Conservation (phyloP, 1,140 invertebrate species). For the Heterodera schachtii region DNA sequence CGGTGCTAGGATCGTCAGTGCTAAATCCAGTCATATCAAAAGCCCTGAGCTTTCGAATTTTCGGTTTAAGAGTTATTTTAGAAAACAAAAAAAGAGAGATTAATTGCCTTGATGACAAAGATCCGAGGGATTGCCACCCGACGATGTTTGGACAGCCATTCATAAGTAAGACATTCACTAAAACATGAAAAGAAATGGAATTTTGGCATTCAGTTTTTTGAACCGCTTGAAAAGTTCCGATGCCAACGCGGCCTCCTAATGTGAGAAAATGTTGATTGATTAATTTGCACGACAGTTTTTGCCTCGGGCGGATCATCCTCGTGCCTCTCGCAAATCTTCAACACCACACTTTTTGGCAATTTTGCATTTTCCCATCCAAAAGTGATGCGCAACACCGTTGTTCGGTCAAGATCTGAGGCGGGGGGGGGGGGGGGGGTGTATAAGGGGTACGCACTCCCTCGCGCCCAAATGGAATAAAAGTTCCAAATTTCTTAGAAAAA, state of each 20-base stretch:
- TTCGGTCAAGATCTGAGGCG: slow-evolving; percentile 55
- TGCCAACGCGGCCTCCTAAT: slow-evolving; percentile 28
- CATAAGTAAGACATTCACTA: slow-evolving; percentile 61
- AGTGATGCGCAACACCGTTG: slow-evolving; percentile 56
- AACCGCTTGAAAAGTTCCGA: slow-evolving; percentile 26
- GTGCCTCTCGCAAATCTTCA: slow-evolving; percentile 55
- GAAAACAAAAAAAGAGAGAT: too few relatives aligned
- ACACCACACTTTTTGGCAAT: slow-evolving; percentile 56
- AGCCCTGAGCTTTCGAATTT: background rate
- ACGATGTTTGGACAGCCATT: slow-evolving; percentile 58
- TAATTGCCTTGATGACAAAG: slow-evolving; percentile 59
- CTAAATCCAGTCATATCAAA: too few relatives aligned
- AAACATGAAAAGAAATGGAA: slow-evolving; percentile 8
- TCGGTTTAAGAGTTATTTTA: too few relatives aligned
- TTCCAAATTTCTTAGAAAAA: too few relatives aligned
- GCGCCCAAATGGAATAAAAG: too few relatives aligned
- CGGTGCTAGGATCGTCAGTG: too few relatives aligned
- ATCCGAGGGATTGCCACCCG: slow-evolving; percentile 57
- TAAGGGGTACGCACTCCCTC: too few relatives aligned
- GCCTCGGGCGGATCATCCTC: slow-evolving; percentile 40
- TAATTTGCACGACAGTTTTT: slow-evolving; percentile 33
- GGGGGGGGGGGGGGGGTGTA: too few relatives aligned
- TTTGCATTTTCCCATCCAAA: slow-evolving; percentile 62
- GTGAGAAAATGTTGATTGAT: slow-evolving; percentile 38
- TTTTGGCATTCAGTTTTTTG: background rate